phyloP scores from a whole-genome alignment of 2,113 vertebrate genomes.

The Acrocephalus kingi region DNA sequence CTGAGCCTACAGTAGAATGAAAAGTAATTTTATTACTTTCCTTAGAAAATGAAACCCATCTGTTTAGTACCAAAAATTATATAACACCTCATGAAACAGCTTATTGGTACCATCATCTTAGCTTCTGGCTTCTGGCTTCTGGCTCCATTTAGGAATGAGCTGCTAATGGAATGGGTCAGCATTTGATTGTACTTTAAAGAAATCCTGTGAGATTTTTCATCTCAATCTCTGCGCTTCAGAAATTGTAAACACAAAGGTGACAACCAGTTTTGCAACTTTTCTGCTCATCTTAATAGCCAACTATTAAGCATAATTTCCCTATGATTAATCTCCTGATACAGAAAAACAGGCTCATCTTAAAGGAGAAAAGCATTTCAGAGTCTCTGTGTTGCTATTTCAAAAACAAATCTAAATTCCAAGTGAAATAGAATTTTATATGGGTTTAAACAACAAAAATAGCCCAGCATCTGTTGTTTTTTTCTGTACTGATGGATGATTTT shows the following conservation, averaged over 20 bases:
- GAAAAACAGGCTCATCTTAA: background rate
- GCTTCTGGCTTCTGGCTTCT: background rate
- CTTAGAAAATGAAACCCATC: conserved; percentile 16
- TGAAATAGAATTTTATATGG: background rate
- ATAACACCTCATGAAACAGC: background rate
- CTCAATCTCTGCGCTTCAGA: background rate
- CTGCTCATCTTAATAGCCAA: background rate
- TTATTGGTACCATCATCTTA: background rate
- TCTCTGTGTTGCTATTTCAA: conserved; percentile 25
- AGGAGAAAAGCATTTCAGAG: background rate
- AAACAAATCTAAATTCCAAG: conserved; percentile 41
- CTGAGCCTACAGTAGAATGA: background rate
- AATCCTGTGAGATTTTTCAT: background rate
- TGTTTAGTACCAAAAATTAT: conserved; percentile 12
- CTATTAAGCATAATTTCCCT: background rate
- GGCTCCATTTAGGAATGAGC: background rate
- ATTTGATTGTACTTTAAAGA: background rate
- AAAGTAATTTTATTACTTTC: conserved; percentile 13
- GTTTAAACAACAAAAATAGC: conserved; percentile 64
- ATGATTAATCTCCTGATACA: background rate
- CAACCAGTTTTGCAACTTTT: background rate
- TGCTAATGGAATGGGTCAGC: background rate
- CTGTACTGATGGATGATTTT: conserved; percentile 5
- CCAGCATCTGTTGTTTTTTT: conserved; percentile 47
- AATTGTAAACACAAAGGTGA: background rate